Evolutionary conservation across 2,888 invertebrate species (phyloP), one percentile per base, ranked within the genome.

Genomic region (Drosophila demipolita): DNA sequence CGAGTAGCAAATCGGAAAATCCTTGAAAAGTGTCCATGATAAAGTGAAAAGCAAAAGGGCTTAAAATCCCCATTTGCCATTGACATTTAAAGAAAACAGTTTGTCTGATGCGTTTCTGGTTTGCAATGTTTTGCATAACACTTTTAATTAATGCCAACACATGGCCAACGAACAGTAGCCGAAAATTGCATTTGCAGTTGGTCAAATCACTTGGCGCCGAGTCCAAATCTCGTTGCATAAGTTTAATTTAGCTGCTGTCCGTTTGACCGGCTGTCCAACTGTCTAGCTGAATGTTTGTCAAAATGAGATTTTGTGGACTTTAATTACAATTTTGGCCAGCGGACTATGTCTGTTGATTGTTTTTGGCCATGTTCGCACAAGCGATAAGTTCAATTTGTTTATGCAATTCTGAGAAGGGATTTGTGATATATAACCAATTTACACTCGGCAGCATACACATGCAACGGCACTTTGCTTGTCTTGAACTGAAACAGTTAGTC

Each of bases 131-230:
- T 78, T 82, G 85, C 82, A 71, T 85, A 86, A 88, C 88, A 80
- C 73, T 90, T 88, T 86, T 86, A 88, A 90, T 86, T 80, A 85
- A 85, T 80, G 88, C 80, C 88, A 84, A 70, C 73, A 66, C 76
- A 65, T 59, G 54, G 45, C 35, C 53, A 29, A 38, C 6, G 40
- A 15, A 40, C 40, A 38, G 55, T 54, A 53, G 55, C 61, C 17
- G 38, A 40, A 54, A 74, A 60, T 40, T 60, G 52, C 55, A 69
- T 53, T 40, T 61, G 50, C 68, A 45, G 33, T 48, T 48, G 50
- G 59, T 53, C 49, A 33, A 52, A 59, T 65, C 40, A 42, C 67
- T 71, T 66, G 35, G 62, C n/a, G 33, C 50, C 32, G 49, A 42
- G 58, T 52, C 48, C 65, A 60, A 58, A 58, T 58, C 61, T 20